Conservation (phyloP, 2,113 vertebrate genomes). For the Pseudopipra pipra region DNA sequence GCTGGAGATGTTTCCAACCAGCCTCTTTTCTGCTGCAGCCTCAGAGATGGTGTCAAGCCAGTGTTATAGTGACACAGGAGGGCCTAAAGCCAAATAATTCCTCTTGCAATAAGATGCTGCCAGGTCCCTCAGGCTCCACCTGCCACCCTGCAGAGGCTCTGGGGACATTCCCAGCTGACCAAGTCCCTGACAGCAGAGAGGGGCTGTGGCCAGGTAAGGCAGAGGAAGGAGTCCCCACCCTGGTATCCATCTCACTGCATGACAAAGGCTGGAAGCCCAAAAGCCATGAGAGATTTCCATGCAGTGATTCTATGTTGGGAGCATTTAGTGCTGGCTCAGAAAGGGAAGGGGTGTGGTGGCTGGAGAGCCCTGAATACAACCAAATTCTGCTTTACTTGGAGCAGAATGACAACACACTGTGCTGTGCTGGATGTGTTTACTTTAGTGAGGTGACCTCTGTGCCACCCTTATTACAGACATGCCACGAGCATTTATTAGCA, state of each 20-base stretch:
- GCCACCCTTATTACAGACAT: neutral
- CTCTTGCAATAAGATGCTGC: neutral
- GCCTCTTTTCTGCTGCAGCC: neutral
- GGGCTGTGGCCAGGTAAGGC: neutral
- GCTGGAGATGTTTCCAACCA: neutral
- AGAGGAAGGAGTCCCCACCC: neutral
- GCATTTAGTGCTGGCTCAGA: neutral
- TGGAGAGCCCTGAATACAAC: neutral
- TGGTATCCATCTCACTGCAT: neutral
- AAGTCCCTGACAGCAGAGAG: neutral
- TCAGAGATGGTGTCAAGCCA: neutral
- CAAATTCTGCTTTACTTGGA: neutral
- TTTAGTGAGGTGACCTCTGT: neutral
- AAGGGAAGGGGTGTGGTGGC: neutral
- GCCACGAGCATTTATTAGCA: neutral
- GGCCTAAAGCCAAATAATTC: neutral
- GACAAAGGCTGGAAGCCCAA: neutral
- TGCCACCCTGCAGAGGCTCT: neutral
- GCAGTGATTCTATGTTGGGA: neutral
- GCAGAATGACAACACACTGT: neutral
- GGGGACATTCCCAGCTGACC: neutral
- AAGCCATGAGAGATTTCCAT: neutral
- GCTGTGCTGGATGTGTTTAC: neutral
- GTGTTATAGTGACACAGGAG: rapidly evolving
- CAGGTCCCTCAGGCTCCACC: neutral